Conservation (phyloP, 2,797 vertebrate species). For the Ctenosaura bakeri region DNA sequence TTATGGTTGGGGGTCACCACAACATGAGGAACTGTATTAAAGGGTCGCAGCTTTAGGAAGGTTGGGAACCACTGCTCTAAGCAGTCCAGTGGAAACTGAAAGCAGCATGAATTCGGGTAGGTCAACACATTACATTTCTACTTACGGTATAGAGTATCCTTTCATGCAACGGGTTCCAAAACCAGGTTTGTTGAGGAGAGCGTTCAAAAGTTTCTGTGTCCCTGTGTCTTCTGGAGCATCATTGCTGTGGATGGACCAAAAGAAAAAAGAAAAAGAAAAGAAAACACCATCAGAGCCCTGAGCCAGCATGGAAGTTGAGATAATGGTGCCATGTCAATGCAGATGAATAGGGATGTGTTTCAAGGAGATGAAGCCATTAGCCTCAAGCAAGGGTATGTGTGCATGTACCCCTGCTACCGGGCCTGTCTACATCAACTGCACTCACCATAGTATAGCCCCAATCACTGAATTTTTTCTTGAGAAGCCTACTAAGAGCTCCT, state of each 20-base stretch:
- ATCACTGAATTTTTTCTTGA: not conserved
- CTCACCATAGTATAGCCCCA: not conserved
- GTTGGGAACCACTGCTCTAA: too few relatives aligned
- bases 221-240: constrained; percentile 89
- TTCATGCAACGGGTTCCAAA: constrained; percentile 96
- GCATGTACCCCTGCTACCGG: not conserved
- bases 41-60: too few relatives aligned
- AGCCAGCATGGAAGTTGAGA: not conserved
- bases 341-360: not conserved
- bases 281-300: constrained; percentile 23
- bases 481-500: not conserved
- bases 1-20: too few relatives aligned
- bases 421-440: not conserved
- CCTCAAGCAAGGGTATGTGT: not conserved
- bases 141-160: constrained; percentile 89
- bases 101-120: not conserved
- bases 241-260: constrained; percentile 80
- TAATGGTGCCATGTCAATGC: not conserved
- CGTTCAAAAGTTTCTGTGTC: constrained; percentile 85
- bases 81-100: not conserved
- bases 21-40: too few relatives aligned
- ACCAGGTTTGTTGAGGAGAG: constrained; percentile 88
- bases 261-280: constrained; percentile 20
- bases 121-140: constrained; percentile 43
- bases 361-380: constrained; percentile 20